Percentiles rank a stretch among this genome's conserved stretches.
Conservation (phyloP, 1,140 invertebrate genomes). For the Alviniconcha marisindica region DNA sequence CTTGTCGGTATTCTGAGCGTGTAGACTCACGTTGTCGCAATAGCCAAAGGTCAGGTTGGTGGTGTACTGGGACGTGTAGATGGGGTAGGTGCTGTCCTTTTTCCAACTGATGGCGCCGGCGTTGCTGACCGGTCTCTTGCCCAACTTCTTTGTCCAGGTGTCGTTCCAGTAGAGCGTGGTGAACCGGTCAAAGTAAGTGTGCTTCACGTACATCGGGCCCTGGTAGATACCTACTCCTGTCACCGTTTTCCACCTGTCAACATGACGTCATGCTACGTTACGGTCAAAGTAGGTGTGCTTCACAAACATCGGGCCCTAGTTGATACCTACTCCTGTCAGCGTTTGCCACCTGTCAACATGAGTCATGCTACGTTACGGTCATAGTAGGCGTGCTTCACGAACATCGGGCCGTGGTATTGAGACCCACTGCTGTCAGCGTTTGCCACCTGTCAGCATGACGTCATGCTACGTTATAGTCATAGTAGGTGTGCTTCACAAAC, state of each 20-base stretch:
- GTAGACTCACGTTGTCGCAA: constrained; percentile 44
- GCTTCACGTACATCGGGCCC: constrained; percentile 26
- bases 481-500: constrained; percentile 30
- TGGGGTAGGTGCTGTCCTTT: constrained; percentile 38
- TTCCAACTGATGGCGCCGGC: constrained; percentile 42
- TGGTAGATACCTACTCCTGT: constrained; percentile 38
- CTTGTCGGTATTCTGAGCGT: too few species aligned
- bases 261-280: too few species aligned
- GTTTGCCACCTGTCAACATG: constrained; percentile 10
- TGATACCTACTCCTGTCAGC: constrained; percentile 31
- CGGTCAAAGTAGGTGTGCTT: constrained; percentile 38
- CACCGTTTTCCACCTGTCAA: constrained; percentile 9
- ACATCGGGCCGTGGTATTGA: constrained; percentile 37
- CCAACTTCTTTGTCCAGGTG: not conserved
- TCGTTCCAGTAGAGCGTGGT: not conserved
- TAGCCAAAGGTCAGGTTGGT: constrained; percentile 37
- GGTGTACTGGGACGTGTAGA: constrained; percentile 6
- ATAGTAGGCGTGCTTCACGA: constrained; percentile 32
- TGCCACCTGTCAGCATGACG: constrained; percentile 5
- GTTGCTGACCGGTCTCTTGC: not conserved
- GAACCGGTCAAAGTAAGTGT: constrained; percentile 41
- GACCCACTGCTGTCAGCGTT: constrained; percentile 20
- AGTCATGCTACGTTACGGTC: too few species aligned
- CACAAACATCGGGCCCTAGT: constrained; percentile 31
- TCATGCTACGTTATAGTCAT: too few species aligned